Percentiles rank a stretch among this genome's conserved stretches.
These are phyloP conservation scores for Drosophila neonasuta DNA, from an alignment of 2,888 invertebrate species.

Conservation along the genomic window DNA sequence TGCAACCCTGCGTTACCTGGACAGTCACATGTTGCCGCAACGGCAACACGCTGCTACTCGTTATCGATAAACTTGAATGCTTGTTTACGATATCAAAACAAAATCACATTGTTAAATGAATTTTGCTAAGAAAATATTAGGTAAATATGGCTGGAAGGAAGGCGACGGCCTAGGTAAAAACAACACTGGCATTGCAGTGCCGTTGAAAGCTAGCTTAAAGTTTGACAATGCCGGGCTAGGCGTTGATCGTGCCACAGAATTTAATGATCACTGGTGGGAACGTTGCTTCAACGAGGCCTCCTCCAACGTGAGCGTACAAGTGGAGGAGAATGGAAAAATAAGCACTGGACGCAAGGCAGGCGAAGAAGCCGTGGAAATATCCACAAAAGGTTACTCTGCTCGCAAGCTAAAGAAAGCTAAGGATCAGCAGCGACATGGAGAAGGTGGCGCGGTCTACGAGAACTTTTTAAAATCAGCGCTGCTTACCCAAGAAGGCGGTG, in stretches of 20 bases:
- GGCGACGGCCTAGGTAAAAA: conserved; percentile 89
- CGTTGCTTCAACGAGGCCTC: conserved; percentile 89
- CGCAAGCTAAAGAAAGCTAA: conserved; percentile 68
- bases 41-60: not conserved
- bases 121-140: conserved; percentile 79
- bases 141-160: conserved; percentile 82
- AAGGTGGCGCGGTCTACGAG: conserved; percentile 55
- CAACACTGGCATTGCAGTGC: conserved; percentile 89
- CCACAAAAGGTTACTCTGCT: conserved; percentile 68
- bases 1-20: conserved; percentile 16
- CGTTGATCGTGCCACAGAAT: conserved; percentile 88
- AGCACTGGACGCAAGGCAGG: conserved; percentile 68
- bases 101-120: conserved; percentile 68
- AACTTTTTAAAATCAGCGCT: conserved; percentile 78
- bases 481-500: conserved; percentile 69
- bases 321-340: conserved; percentile 64
- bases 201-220: conserved; percentile 91
- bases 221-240: conserved; percentile 91
- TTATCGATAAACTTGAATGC: conserved; percentile 34
- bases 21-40: not conserved
- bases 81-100: conserved; percentile 20
- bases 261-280: conserved; percentile 94
- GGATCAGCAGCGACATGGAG: conserved; percentile 29
- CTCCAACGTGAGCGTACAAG: conserved; percentile 85
- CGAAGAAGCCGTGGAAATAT: conserved; percentile 79